Conservation (phyloP, 2,113 vertebrate genomes). For the Notarius lentiginosus region DNA sequence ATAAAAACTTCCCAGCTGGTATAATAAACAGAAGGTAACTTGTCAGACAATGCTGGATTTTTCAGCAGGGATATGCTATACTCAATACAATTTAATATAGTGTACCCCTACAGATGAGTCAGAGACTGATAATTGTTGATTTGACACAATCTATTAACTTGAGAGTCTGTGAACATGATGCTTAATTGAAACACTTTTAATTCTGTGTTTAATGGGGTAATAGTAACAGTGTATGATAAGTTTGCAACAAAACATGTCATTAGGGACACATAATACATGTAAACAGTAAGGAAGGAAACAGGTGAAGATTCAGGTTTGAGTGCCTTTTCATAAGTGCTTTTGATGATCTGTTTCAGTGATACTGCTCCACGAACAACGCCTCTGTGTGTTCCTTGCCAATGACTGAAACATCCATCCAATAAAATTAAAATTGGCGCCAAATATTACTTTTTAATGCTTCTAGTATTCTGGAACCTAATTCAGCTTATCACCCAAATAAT, state of each 20-base stretch:
- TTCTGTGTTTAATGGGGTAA: background rate
- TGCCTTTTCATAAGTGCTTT: background rate
- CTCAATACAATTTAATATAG: background rate
- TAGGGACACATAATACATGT: background rate
- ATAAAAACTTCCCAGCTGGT: background rate
- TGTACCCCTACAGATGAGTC: background rate
- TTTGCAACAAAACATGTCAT: background rate
- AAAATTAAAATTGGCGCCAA: background rate
- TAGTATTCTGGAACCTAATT: background rate
- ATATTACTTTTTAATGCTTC: background rate
- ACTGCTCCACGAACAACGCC: background rate
- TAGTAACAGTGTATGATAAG: background rate
- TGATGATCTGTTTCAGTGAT: slow-evolving; percentile 10
- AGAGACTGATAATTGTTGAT: background rate
- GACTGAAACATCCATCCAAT: slow-evolving; percentile 22
- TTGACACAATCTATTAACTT: background rate
- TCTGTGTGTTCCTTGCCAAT: slow-evolving; percentile 35
- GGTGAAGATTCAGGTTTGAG: background rate
- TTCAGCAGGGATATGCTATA: background rate
- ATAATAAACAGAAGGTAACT: background rate
- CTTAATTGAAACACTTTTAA: background rate
- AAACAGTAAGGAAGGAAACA: background rate
- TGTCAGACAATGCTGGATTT: background rate
- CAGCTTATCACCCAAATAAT: background rate
- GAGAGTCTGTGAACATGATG: background rate